Base-by-base conservation (phyloP, 1,140 invertebrate species). In the Neodiprion virginianus region DNA sequence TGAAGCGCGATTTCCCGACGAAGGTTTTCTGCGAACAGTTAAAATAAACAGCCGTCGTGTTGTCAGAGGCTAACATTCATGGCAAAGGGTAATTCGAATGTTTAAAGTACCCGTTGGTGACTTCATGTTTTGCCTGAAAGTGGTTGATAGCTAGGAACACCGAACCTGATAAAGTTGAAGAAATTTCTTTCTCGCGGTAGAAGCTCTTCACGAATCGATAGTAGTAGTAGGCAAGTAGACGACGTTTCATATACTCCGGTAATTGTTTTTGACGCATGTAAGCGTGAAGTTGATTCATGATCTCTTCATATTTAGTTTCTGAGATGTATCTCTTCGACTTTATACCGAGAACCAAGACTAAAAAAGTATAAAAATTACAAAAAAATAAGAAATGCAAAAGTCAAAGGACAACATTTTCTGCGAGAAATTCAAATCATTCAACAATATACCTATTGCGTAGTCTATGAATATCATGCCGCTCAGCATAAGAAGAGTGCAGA, bases 201-300 rank as follows among this genome's bases (percentile, higher is more conserved):
- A 85, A 88, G 76, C 78, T 84, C 10, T 85, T 83, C 69, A 79
- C 78, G 65, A 86, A 88, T 4, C 85, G 82, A 73, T 84, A 81
- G 70, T 81, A 65, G 61, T 88, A 88, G 75, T 84, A 87, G 40
- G 79, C 75, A 14, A 83, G 72, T 2, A 88, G 78, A 53, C 86
- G 82, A 71, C 79, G 79, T 28, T 82, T 87, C 78, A 88, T 87
- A 28, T 84, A 79, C 8, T 71, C 14, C 5, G 86, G 82, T 53
- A 88, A 78, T 50, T 87, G 86, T 50, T 87, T 88, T 53, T 87
- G 84, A 14, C 74, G 79, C 0, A 82, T 76, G 47, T 86, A 88
- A n/a, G 86, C 85, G 5, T 72, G 71, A n/a, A 88, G 65, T 78
- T 88, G 84, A 75, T 86, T 83, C 7, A 87, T 81, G 21, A 85